A percentile compares a stretch with the other conserved stretches of the same genome.
These are phyloP conservation scores for Drosophila sordidapex DNA, from an alignment of 2,888 invertebrate species.

Conservation along the genomic window DNA sequence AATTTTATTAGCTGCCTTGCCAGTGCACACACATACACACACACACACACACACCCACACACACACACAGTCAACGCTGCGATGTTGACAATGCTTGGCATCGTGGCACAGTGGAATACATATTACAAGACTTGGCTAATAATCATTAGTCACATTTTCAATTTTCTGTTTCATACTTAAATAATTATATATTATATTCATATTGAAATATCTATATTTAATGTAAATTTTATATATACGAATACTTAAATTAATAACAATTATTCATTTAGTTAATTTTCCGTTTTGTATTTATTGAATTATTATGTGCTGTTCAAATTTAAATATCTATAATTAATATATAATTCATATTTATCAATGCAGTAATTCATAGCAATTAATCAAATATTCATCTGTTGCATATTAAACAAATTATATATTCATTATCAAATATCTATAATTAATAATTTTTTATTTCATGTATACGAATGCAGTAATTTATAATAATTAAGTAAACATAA, in stretches of 20 bases:
- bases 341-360: background rate
- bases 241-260: background rate
- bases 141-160: background rate
- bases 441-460: background rate
- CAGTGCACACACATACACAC: slow-evolving; percentile 26
- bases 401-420: too few relatives aligned
- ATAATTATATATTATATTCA: too few relatives aligned
- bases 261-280: background rate
- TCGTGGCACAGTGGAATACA: slow-evolving; percentile 54
- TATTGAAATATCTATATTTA: background rate
- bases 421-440: background rate
- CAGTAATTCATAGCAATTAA: background rate
- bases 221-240: background rate
- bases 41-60: slow-evolving; percentile 17
- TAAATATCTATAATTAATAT: background rate
- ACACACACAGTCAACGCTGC: slow-evolving; percentile 15
- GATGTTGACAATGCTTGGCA: slow-evolving; percentile 53
- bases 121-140: background rate
- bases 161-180: too few relatives aligned
- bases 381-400: background rate
- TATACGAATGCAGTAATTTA: background rate
- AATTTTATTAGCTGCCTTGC: slow-evolving; percentile 77
- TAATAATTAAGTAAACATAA: background rate
- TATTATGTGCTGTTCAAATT: too few relatives aligned
- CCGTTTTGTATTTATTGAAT: background rate